A percentile compares a stretch with the other conserved stretches of the same genome.
These are phyloP conservation scores for Ceratotherium simum DNA, from an alignment of 2,113 vertebrate genomes.

Conservation along the genomic window DNA sequence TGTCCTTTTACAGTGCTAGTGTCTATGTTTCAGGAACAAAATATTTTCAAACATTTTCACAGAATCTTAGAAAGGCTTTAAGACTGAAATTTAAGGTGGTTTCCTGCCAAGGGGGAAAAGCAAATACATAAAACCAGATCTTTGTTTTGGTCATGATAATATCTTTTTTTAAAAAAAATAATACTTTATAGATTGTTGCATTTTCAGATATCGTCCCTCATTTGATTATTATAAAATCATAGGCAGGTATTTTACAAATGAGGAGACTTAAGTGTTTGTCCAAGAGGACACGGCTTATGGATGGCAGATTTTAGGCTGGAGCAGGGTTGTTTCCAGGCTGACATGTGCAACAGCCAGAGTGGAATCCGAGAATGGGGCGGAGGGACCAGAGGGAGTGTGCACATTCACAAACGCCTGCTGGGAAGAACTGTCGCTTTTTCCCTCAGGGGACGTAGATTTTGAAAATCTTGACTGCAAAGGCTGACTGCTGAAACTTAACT, in stretches of 20 bases:
- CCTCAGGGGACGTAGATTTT: neutral
- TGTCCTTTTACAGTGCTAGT: neutral
- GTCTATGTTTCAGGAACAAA: neutral
- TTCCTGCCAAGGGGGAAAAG: neutral
- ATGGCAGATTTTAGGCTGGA: neutral
- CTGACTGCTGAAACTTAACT: accelerated
- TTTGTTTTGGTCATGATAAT: neutral
- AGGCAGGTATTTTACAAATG: neutral
- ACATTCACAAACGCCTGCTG: neutral
- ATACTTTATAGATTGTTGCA: neutral
- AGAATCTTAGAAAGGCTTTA: neutral
- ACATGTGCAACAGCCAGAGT: accelerated
- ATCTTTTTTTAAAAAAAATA: neutral
- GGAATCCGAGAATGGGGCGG: neutral
- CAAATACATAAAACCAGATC: neutral
- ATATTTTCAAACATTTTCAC: neutral
- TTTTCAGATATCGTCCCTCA: neutral
- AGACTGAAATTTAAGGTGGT: neutral
- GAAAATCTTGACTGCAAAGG: neutral
- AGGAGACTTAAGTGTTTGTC: neutral
- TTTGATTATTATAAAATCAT: neutral
- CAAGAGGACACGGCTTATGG: accelerated
- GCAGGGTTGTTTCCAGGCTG: accelerated
- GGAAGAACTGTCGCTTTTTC: neutral
- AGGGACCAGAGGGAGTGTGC: too few relatives aligned